These are phyloP conservation scores for Trichosurus vulpecula DNA, from an alignment of 2,797 vertebrate species.

Conservation along the genomic window DNA sequence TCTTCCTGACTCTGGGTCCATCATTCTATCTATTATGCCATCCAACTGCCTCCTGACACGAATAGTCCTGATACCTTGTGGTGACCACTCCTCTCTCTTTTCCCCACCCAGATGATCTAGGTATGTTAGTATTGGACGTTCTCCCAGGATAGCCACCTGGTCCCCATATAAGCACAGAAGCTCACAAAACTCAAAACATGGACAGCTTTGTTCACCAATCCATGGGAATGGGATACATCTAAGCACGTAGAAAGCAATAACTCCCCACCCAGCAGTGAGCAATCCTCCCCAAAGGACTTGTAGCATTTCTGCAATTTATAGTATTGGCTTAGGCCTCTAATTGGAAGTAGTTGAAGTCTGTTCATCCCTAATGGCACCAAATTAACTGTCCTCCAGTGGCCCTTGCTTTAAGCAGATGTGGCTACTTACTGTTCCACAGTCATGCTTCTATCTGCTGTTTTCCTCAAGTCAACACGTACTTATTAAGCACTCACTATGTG, in stretches of 20 bases:
- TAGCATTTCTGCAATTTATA: background rate
- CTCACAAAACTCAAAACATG: background rate
- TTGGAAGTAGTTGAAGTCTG: background rate
- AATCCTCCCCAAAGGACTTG: background rate
- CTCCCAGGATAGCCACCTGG: background rate
- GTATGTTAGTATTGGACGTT: background rate
- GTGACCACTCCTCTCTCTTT: background rate
- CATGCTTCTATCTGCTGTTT: background rate
- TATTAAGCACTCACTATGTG: background rate
- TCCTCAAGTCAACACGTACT: background rate
- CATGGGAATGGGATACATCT: background rate
- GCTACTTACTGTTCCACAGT: background rate
- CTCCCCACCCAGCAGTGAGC: background rate
- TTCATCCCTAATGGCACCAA: background rate
- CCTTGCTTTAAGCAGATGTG: background rate
- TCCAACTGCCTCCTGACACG: background rate
- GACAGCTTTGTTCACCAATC: background rate
- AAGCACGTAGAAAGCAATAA: background rate
- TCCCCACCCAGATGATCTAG: background rate
- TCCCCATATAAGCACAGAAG: background rate
- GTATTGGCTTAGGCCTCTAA: background rate
- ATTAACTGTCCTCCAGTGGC: background rate
- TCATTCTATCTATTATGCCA: background rate
- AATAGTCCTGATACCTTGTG: background rate
- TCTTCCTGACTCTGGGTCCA: background rate